Evolutionary conservation across 1,140 invertebrate genomes (phyloP).

Genomic region (Ceratina japonica): DNA sequence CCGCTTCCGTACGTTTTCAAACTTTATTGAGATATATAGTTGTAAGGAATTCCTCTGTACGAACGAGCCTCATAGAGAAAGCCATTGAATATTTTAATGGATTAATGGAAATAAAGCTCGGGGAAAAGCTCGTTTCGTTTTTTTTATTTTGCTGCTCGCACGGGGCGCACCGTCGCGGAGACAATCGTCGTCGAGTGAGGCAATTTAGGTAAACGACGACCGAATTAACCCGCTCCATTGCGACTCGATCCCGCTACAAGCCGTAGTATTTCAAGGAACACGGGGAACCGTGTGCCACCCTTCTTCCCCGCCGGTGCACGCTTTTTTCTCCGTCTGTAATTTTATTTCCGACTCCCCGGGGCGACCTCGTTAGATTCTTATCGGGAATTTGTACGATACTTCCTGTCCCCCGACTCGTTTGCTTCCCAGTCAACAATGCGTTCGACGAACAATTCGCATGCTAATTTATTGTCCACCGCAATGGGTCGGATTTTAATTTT

Average conservation of each 20-base stretch:
- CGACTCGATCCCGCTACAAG: conserved; percentile 59
- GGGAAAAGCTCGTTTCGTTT: not conserved
- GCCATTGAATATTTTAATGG: no score
- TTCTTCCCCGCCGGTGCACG: conserved; percentile 10
- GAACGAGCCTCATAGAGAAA: not conserved
- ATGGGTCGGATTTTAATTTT: no score
- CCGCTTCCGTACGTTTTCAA: not conserved
- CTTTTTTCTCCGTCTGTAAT: conserved; percentile 65
- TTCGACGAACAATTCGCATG: conserved; percentile 67
- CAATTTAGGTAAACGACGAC: conserved; percentile 76
- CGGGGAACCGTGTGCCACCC: conserved; percentile 12
- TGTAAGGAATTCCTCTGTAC: not conserved
- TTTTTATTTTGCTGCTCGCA: not conserved
- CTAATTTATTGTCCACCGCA: not conserved
- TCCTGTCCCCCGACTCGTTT: not conserved
- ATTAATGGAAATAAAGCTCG: no score
- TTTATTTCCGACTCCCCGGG: conserved; percentile 67
- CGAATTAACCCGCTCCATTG: conserved; percentile 74
- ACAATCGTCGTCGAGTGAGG: conserved; percentile 29
- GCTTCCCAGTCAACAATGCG: conserved; percentile 19
- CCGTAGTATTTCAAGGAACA: conserved; percentile 44
- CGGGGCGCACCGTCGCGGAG: not conserved
- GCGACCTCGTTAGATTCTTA: conserved; percentile 68
- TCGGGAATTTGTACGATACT: conserved; percentile 72
- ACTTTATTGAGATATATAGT: not conserved